phyloP scores from a whole-genome alignment of 2,797 vertebrate species.

The Lophius americanus region DNA sequence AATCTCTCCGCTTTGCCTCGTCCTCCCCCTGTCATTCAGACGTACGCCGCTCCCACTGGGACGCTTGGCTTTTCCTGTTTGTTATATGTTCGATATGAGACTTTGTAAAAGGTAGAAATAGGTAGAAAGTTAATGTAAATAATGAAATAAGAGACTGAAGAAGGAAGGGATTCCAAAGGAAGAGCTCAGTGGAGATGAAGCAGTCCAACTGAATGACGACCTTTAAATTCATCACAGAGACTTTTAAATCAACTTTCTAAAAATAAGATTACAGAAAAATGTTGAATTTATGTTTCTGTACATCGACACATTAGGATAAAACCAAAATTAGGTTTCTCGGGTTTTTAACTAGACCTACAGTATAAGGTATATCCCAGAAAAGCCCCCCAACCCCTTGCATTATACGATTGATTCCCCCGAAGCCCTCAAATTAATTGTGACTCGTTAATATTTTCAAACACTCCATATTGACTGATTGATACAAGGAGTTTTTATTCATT shows the following conservation, averaged over 20 bases:
- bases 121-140: background rate
- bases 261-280: slow-evolving; percentile 2
- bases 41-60: slow-evolving; percentile 32
- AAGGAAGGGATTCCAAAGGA: too few relatives aligned
- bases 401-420: too few relatives aligned
- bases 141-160: too few relatives aligned
- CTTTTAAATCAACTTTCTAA: background rate
- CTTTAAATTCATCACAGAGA: background rate
- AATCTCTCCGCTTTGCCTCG: slow-evolving; percentile 47
- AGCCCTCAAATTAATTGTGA: too few relatives aligned
- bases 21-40: slow-evolving; percentile 46
- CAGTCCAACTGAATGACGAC: too few relatives aligned
- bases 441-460: too few relatives aligned
- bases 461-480: too few relatives aligned
- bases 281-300: background rate
- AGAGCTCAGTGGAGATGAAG: too few relatives aligned
- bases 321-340: slow-evolving; percentile 17
- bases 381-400: too few relatives aligned
- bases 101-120: slow-evolving; percentile 22
- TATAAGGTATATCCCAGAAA: too few relatives aligned
- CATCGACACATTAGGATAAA: slow-evolving; percentile 13
- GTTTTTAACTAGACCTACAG: background rate
- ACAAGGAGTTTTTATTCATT: too few relatives aligned
- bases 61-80: slow-evolving; percentile 44
- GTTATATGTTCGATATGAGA: slow-evolving; percentile 53